Percentiles rank a stretch among this genome's conserved stretches.
phyloP scores from a whole-genome alignment of 2,888 invertebrate species.

The Drosophila setosimentum region DNA sequence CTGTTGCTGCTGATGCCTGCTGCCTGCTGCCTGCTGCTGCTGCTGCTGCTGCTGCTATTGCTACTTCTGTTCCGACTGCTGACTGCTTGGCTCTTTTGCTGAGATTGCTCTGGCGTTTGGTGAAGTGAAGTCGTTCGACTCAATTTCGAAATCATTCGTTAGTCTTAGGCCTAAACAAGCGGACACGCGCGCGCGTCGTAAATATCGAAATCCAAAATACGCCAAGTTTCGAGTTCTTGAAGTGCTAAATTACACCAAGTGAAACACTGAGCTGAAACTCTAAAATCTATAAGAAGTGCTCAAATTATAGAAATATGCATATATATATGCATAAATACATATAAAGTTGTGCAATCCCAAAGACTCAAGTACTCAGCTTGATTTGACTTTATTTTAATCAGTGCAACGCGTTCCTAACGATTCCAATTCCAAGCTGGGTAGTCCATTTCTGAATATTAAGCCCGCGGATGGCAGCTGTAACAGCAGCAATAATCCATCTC shows the following conservation, averaged over 20 bases:
- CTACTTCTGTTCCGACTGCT: constrained; percentile 13
- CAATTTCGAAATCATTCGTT: constrained; percentile 84
- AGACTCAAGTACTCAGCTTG: neutral
- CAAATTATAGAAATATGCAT: neutral
- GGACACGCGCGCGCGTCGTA: constrained; percentile 78
- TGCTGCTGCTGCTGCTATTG: neutral
- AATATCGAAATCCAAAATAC: constrained; percentile 13
- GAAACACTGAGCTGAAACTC: neutral
- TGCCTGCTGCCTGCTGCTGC: constrained; percentile 28
- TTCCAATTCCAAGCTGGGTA: constrained; percentile 84
- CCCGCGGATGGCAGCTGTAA: constrained; percentile 84
- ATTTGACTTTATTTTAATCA: neutral
- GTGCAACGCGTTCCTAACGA: constrained; percentile 30
- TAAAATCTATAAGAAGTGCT: neutral
- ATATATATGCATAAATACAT: neutral
- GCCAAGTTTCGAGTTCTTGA: constrained; percentile 7
- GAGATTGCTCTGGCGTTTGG: constrained; percentile 59
- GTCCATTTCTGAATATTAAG: constrained; percentile 83
- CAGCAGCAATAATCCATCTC: constrained; percentile 68
- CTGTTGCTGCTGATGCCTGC: constrained; percentile 23
- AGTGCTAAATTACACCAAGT: neutral
- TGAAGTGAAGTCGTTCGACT: constrained; percentile 66
- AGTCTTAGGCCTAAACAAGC: constrained; percentile 84
- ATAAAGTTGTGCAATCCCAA: neutral
- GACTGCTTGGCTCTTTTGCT: constrained; percentile 17